Percentiles rank a stretch among this genome's conserved stretches.
These are phyloP conservation scores for Heliconius melpomene DNA, from an alignment of 1,140 invertebrate genomes.

Conservation along the genomic window DNA sequence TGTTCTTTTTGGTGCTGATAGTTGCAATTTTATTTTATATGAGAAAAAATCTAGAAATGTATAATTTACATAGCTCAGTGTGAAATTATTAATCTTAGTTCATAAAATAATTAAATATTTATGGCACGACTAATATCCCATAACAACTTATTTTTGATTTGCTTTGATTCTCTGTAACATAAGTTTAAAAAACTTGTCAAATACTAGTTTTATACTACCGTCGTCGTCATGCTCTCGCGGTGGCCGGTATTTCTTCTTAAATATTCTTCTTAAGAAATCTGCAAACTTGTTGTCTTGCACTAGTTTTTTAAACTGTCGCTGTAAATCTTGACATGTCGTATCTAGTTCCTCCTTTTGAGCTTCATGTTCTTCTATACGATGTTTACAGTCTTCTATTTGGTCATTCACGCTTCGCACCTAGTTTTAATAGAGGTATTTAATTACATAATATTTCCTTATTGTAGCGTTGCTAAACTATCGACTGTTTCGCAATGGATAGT, in stretches of 20 bases:
- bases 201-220: slow-evolving; percentile 44
- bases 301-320: slow-evolving; percentile 81
- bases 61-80: not conserved
- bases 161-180: too few species aligned
- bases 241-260: slow-evolving; percentile 87
- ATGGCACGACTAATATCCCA: too few species aligned
- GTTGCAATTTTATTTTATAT: too few species aligned
- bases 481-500: too few species aligned
- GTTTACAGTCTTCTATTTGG: slow-evolving; percentile 79
- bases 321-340: slow-evolving; percentile 82
- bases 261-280: slow-evolving; percentile 88
- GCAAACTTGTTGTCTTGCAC: slow-evolving; percentile 87
- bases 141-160: too few species aligned
- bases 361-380: slow-evolving; percentile 82
- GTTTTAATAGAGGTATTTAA: not conserved
- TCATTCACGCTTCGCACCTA: slow-evolving; percentile 74
- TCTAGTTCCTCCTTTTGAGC: slow-evolving; percentile 82
- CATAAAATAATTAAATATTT: too few species aligned
- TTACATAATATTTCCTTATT: too few species aligned
- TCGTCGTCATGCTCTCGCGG: slow-evolving; percentile 76
- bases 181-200: too few species aligned
- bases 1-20: too few species aligned
- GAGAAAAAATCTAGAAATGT: too few species aligned
- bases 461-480: too few species aligned
- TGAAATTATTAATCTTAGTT: not conserved